These are phyloP conservation scores for Sebastolobus altivelis DNA, from an alignment of 2,797 vertebrate genomes.

Conservation along the genomic window DNA sequence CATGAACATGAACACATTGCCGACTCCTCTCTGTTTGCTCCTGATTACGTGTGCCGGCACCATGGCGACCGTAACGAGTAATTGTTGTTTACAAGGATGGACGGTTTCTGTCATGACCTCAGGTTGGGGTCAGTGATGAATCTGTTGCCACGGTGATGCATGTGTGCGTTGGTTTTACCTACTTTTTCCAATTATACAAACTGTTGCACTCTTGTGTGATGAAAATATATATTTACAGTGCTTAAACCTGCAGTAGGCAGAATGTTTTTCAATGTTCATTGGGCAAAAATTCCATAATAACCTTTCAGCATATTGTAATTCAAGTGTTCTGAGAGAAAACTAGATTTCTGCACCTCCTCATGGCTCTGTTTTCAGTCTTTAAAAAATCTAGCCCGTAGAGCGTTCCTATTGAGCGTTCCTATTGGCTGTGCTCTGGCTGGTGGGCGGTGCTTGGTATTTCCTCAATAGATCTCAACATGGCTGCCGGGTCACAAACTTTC, in stretches of 20 bases:
- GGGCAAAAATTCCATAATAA: no score
- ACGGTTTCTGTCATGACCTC: conserved; percentile 43
- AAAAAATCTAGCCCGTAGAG: no score
- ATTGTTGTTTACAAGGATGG: conserved; percentile 34
- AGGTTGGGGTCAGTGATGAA: conserved; percentile 40
- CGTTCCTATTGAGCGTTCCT: no score
- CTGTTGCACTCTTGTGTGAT: not conserved
- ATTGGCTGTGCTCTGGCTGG: no score
- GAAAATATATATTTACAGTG: conserved; percentile 13
- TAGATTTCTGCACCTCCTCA: no score
- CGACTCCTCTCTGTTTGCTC: conserved; percentile 26
- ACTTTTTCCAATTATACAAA: conserved; percentile 27
- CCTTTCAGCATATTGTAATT: no score
- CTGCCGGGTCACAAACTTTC: no score
- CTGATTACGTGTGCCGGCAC: conserved; percentile 41
- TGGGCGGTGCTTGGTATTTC: no score
- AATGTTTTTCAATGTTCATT: no score
- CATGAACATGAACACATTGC: conserved; percentile 35
- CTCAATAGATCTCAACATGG: no score
- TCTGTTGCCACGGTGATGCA: conserved; percentile 49
- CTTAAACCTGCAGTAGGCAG: not conserved
- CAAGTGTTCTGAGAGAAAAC: no score
- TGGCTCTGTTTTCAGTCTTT: no score
- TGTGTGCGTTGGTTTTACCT: conserved; percentile 7
- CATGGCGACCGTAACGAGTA: conserved; percentile 53